A percentile compares a stretch with the other conserved stretches of the same genome.
These are phyloP conservation scores for Bothrops jararaca DNA, from an alignment of 2,113 vertebrate genomes.

Conservation along the genomic window DNA sequence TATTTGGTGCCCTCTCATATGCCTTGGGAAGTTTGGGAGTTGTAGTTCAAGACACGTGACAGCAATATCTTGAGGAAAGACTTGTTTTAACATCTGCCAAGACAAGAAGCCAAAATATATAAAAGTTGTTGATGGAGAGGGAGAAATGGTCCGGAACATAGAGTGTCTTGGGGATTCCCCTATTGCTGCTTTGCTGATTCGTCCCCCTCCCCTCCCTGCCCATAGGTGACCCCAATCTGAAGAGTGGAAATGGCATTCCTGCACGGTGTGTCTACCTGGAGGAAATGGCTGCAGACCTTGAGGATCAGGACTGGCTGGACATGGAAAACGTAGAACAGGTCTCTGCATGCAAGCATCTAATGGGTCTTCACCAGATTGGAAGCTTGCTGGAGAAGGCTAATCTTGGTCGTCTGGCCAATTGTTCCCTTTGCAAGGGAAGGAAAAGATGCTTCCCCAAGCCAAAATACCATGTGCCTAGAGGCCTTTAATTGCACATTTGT, in stretches of 20 bases:
- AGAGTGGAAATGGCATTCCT: conserved; percentile 91
- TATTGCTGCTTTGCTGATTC: accelerated
- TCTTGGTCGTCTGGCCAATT: neutral
- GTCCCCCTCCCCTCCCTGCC: neutral
- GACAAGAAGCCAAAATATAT: neutral
- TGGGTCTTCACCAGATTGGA: neutral
- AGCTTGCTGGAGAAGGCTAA: neutral
- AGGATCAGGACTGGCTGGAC: conserved; percentile 97
- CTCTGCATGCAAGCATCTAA: neutral
- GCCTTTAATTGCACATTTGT: too few relatives aligned
- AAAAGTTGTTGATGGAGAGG: neutral
- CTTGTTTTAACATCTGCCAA: neutral
- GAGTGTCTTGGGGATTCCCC: accelerated
- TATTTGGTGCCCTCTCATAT: neutral
- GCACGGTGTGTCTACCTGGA: conserved; percentile 92
- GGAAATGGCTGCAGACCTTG: conserved; percentile 90
- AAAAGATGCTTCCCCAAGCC: neutral
- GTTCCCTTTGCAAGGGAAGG: neutral
- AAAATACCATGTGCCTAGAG: neutral
- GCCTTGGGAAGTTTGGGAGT: neutral
- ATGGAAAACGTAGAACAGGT: conserved; percentile 98
- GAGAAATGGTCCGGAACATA: accelerated
- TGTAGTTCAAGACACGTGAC: neutral
- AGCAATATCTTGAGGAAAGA: neutral
- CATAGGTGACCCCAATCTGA: conserved; percentile 90